Conservation (phyloP, 1,140 invertebrate genomes). For the Tetraneura akinire region DNA sequence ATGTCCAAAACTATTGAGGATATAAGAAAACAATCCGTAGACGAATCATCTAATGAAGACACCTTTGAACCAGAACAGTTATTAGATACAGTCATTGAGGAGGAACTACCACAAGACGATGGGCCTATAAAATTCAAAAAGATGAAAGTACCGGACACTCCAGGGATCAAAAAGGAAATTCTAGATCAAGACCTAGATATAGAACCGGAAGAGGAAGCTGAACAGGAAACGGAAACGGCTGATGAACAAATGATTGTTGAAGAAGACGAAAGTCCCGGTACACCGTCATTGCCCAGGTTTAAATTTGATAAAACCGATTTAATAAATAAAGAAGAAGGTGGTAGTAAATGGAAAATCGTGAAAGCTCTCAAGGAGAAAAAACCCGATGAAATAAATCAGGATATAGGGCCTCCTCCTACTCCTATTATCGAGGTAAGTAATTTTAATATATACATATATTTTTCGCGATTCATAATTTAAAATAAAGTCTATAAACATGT, state of each 20-base stretch:
- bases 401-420: slow-evolving; percentile 58
- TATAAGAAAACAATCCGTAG: slow-evolving; percentile 76
- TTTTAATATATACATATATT: slow-evolving; percentile 46
- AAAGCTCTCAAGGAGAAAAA: slow-evolving; percentile 87
- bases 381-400: slow-evolving; percentile 78
- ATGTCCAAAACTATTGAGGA: slow-evolving; percentile 65
- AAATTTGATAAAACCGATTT: slow-evolving; percentile 60
- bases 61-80: slow-evolving; percentile 6
- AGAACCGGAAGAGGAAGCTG: background rate
- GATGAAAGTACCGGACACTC: slow-evolving; percentile 42
- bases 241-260: slow-evolving; percentile 32
- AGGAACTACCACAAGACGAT: slow-evolving; percentile 38
- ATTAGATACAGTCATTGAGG: slow-evolving; percentile 32
- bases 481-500: no score
- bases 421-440: slow-evolving; percentile 50
- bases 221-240: slow-evolving; percentile 10
- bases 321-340: slow-evolving; percentile 58
- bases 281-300: slow-evolving; percentile 63
- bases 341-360: slow-evolving; percentile 86
- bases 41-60: slow-evolving; percentile 65
- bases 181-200: background rate
- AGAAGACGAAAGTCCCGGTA: slow-evolving; percentile 55
- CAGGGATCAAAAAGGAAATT: background rate
- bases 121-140: slow-evolving; percentile 5
- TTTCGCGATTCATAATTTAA: no score